phyloP scores from a whole-genome alignment of 2,888 invertebrate genomes.

The Liposcelis brunnea region DNA sequence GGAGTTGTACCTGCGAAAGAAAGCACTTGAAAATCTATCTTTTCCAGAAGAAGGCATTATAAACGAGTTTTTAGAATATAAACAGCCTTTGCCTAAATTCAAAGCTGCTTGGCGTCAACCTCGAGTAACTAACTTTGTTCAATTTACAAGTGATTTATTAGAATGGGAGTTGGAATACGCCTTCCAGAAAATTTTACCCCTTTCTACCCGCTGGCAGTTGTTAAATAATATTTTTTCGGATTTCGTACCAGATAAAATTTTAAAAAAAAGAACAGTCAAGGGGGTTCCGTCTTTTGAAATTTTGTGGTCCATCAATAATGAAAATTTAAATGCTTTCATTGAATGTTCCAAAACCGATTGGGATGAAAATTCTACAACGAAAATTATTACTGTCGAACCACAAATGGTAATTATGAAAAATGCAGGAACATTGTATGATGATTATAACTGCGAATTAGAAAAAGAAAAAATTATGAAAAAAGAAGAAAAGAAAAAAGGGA shows the following conservation, averaged over 20 bases:
- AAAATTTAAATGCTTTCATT: not conserved
- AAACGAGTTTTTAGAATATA: constrained; percentile 47
- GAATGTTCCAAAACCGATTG: too few species aligned
- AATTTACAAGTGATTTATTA: constrained; percentile 30
- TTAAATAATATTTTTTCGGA: constrained; percentile 23
- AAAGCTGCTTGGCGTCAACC: constrained; percentile 46
- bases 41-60: constrained; percentile 61
- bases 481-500: too few species aligned
- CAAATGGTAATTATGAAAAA: too few species aligned
- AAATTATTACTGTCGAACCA: too few species aligned
- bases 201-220: constrained; percentile 61
- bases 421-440: too few species aligned
- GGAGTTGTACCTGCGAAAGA: constrained; percentile 47
- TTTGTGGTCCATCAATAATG: constrained; percentile 39
- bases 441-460: too few species aligned
- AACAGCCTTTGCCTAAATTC: constrained; percentile 33
- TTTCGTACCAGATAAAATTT: constrained; percentile 33
- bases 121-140: constrained; percentile 49
- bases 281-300: constrained; percentile 54
- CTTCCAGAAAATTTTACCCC: constrained; percentile 57
- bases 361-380: too few species aligned
- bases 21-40: constrained; percentile 39
- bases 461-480: too few species aligned
- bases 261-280: constrained; percentile 35
- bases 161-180: constrained; percentile 61